These are phyloP conservation scores for Podarcis siculus DNA, from an alignment of 2,797 vertebrate genomes.

Conservation along the genomic window DNA sequence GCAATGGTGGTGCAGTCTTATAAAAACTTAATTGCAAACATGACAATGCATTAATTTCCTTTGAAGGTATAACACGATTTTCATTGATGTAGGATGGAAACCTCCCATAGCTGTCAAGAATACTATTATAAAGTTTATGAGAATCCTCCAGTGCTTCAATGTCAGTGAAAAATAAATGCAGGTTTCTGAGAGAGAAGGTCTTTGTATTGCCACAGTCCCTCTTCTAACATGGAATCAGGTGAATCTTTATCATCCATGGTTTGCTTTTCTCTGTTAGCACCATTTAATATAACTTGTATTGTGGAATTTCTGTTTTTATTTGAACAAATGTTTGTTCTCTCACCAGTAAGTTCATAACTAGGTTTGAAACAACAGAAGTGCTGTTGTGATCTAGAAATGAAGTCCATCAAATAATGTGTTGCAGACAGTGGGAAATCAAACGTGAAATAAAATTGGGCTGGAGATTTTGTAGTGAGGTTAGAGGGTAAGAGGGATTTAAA, in stretches of 20 bases:
- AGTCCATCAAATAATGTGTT: neutral
- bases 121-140: neutral
- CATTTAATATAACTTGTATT: neutral
- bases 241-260: neutral
- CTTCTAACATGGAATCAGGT: neutral
- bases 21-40: constrained; percentile 16
- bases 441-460: fast-evolving
- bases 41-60: constrained; percentile 23
- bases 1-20: neutral
- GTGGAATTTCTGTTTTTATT: neutral
- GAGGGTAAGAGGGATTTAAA: neutral
- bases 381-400: neutral
- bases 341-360: neutral
- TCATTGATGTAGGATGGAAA: neutral
- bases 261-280: neutral
- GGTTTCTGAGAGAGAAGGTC: neutral
- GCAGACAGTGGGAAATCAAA: neutral
- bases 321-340: neutral
- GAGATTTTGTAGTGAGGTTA: neutral
- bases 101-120: neutral
- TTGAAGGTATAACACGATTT: neutral
- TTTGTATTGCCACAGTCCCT: neutral
- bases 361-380: neutral
- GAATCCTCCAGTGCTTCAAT: neutral
- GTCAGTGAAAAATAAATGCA: neutral